Base-by-base conservation (phyloP, 2,113 vertebrate genomes). In the Cottus gobio region DNA sequence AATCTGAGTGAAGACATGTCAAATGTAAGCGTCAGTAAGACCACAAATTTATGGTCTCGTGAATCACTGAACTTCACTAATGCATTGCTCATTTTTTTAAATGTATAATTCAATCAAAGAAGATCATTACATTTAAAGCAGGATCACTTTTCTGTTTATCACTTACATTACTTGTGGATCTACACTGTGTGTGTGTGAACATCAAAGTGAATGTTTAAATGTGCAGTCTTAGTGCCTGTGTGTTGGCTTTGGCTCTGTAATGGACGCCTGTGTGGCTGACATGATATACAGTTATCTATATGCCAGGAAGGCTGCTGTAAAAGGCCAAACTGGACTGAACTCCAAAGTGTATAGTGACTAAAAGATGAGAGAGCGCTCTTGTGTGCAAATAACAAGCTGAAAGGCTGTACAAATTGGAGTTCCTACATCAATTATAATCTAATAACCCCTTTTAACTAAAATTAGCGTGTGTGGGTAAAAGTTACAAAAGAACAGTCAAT, bases 211-310 rank as follows among this genome's bases (percentile, higher is more conserved):
- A 13, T 67, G 36, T 62, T 34, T 46, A 50, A 7, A 72, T 70
- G 18, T 58, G 63, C 39, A 36, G 62, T 28, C 36, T 67, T 54
- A 70, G 31, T 83, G 68, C 71, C 34, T 5, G 4, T 70, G 69
- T 75, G 80, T 75, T 87, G 52, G 62, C 61, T 65, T 86, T 71
- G 61, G 74, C 31, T 76, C 64, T 83, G 64, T 81, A 77, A 79
- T 78, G 72, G 80, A 69, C 77, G 71, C 68, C 66, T 65, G 34
- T 69, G 64, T 24, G 15, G 79, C 60, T 85, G 82, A 89, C 77
- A 79, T 83, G 79, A 79, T 82, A 60, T 87, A 83, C 75, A 81
- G 75, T 54, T 77, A 54, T 84, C 24, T 80, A 60, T 76, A 54
- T 79, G 56, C 46, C 61, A 70, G 44, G 58, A 18, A 60, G 37